Conservation (phyloP, 2,888 invertebrate species). For the Chaetogeoica ovagalla region DNA sequence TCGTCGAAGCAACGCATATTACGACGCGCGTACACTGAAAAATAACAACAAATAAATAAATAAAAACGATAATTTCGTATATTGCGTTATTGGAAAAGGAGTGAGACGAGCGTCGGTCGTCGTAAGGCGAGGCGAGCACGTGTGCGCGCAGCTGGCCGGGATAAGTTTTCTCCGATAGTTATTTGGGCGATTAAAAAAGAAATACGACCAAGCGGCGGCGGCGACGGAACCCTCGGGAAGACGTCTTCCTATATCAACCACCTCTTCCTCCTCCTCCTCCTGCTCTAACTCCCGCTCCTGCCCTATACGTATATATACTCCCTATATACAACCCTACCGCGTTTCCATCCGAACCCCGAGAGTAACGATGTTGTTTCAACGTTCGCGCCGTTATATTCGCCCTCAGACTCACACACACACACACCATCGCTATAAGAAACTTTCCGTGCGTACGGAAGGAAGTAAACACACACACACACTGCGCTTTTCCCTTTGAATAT, state of each 20-base stretch:
- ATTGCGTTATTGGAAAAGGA: too few species aligned
- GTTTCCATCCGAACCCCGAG: background rate
- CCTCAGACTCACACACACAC: background rate
- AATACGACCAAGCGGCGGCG: conserved; percentile 6
- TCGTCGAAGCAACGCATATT: too few species aligned
- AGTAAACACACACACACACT: background rate
- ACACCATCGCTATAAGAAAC: too few species aligned
- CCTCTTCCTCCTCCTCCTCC: background rate
- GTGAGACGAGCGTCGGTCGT: background rate
- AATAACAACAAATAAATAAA: too few species aligned
- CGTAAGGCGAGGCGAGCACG: background rate
- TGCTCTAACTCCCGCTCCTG: background rate
- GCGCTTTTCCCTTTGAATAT: conserved; percentile 34
- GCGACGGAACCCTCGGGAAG: conserved; percentile 32
- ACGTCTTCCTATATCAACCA: conserved; percentile 43
- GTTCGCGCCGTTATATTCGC: conserved; percentile 25
- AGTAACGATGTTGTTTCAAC: conserved; percentile 52
- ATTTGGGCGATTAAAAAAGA: conserved; percentile 47
- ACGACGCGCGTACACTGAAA: too few species aligned
- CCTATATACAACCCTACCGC: background rate
- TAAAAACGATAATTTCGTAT: too few species aligned
- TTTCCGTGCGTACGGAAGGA: background rate
- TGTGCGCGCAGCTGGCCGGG: conserved; percentile 35
- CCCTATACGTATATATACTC: too few species aligned
- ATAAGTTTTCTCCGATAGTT: conserved; percentile 41